Evolutionary conservation across 2,888 invertebrate genomes (phyloP).

Genomic region (Hesperia comma): DNA sequence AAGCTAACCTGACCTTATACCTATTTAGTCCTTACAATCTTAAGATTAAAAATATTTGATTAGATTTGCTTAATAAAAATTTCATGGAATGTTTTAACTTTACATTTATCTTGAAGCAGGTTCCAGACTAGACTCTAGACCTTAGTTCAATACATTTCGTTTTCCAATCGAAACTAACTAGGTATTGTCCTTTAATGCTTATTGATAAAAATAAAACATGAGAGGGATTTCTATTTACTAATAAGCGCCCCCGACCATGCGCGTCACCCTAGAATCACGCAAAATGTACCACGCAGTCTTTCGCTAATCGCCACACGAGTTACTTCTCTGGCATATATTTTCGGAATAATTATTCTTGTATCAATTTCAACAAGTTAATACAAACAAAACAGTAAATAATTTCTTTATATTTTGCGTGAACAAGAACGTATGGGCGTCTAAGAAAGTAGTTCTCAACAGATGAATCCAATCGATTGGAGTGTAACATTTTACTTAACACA

Average conservation of each 20-base stretch:
- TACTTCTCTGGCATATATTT: constrained; percentile 61
- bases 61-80: no score
- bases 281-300: constrained; percentile 73
- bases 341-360: constrained; percentile 36
- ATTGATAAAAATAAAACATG: constrained; percentile 11
- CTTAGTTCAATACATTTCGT: no score
- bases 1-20: no score
- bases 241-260: constrained; percentile 68
- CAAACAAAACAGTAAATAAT: constrained; percentile 48
- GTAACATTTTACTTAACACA: background rate
- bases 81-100: no score
- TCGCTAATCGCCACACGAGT: constrained; percentile 66
- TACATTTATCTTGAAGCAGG: no score
- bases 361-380: constrained; percentile 47
- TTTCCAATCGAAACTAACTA: no score
- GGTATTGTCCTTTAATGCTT: background rate
- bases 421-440: background rate
- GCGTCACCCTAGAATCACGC: constrained; percentile 66
- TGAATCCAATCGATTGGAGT: background rate
- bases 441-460: background rate
- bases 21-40: no score
- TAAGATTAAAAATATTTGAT: no score
- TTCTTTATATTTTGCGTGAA: background rate
- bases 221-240: constrained; percentile 34
- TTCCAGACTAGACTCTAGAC: no score